Base-by-base conservation (phyloP, 1,140 invertebrate species). In the Neomicropteryx cornuta region DNA sequence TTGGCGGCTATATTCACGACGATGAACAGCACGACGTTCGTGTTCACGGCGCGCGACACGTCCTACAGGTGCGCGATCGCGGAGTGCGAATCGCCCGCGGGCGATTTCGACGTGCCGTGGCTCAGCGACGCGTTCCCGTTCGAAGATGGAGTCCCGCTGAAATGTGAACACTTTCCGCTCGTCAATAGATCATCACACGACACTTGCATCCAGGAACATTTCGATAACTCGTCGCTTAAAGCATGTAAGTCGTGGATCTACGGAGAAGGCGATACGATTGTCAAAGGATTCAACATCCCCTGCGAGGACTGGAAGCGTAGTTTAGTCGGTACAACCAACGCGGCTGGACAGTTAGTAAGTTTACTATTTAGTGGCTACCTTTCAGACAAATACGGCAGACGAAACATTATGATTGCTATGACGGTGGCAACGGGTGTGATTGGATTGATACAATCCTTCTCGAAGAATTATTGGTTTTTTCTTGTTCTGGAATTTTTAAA, bases 31-130 rank as follows among this genome's bases (percentile, higher is more conserved):
- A 52, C 73, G 17, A 62, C 59, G 3, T 75, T 71, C 39, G 58
- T 73, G 4, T 73, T 75, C 46, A 71, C 72, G 1, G 70, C 72
- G 3, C 58, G 65, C 31, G 64, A 66, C 42, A 50, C 72, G 23
- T 50, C 60, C 33, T 71, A 41, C 41, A 76, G 76, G 52, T 79
- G 76, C 46, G 52, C 62, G 19, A 61, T 77, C 38, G 58, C 70
- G 20, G 70, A 70, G 48, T 78, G 76, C 44, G 75, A 43, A 17
- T 30, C 8, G 4, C 36, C 19, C 4, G 36, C 41, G 18, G 22
- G 62, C 14, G 17, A 47, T 28, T 54, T 51, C 31, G 13, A 45
- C 4, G 38, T 38, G 16, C 2, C 36, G 0, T 65, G 62, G 62
- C 22, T 52, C 6, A 4, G 34, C 2, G 22, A 45, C 30, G 47